These are phyloP conservation scores for Fopius arisanus DNA, from an alignment of 1,140 invertebrate species.

Conservation along the genomic window DNA sequence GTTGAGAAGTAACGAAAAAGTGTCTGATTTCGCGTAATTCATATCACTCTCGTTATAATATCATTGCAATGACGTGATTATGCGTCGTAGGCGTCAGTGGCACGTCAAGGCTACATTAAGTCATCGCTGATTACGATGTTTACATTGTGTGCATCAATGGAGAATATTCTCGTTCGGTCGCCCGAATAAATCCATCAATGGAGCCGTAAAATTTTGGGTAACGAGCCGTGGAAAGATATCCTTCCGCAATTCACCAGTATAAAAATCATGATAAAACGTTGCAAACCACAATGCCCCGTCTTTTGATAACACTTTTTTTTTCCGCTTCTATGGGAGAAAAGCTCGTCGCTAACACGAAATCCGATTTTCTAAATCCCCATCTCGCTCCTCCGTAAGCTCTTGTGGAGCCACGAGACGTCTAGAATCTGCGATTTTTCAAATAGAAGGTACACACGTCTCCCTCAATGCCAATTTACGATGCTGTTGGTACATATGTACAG, in stretches of 20 bases:
- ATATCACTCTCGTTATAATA: no score
- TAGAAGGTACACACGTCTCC: not conserved
- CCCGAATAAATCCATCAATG: not conserved
- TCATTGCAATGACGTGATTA: no score
- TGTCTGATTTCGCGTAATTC: no score
- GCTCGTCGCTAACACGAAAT: slow-evolving; percentile 23
- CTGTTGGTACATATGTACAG: no score
- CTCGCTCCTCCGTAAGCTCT: not conserved
- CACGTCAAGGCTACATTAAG: slow-evolving; percentile 15
- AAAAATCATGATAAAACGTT: slow-evolving; percentile 20
- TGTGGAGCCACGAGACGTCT: slow-evolving; percentile 6
- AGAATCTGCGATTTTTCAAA: slow-evolving; percentile 4
- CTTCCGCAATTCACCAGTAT: not conserved
- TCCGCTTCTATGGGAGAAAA: slow-evolving; percentile 1
- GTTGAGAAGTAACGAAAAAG: no score
- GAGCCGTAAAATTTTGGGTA: not conserved
- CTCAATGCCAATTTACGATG: not conserved
- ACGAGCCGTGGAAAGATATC: slow-evolving; percentile 1
- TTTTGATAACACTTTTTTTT: slow-evolving; percentile 14
- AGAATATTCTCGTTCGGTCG: not conserved
- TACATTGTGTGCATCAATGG: slow-evolving; percentile 14
- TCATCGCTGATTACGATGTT: slow-evolving; percentile 19
- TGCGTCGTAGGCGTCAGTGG: slow-evolving; percentile 25
- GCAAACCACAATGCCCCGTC: not conserved
- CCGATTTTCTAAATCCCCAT: slow-evolving; percentile 35